Conservation (phyloP, 2,888 invertebrate genomes). For the Gasteruption jaculator region DNA sequence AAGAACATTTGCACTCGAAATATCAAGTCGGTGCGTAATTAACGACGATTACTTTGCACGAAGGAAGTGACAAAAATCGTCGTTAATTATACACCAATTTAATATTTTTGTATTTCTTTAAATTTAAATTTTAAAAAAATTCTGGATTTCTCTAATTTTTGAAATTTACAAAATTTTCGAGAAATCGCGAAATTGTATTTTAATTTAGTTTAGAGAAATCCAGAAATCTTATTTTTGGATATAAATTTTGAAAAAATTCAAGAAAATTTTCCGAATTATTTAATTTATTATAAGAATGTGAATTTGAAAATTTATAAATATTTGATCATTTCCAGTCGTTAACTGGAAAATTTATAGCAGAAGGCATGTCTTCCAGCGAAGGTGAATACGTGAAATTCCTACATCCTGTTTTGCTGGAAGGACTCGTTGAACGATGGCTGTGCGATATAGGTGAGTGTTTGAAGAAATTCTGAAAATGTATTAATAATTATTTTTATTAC, state of each 20-base stretch:
- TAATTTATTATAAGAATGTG: not conserved
- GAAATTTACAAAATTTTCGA: too few relatives aligned
- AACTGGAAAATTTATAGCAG: conserved; percentile 51
- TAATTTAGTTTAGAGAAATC: not conserved
- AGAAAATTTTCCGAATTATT: not conserved
- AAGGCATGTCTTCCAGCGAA: conserved; percentile 79
- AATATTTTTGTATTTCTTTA: not conserved
- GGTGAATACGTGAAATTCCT: conserved; percentile 78
- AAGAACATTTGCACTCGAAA: not conserved
- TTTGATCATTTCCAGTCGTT: conserved; percentile 25
- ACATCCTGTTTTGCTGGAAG: conserved; percentile 66
- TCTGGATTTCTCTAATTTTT: too few relatives aligned
- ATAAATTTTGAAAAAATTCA: not conserved
- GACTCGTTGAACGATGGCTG: conserved; percentile 80
- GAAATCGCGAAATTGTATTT: too few relatives aligned
- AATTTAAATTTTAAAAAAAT: too few relatives aligned
- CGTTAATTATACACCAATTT: too few relatives aligned
- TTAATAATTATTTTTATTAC: not conserved
- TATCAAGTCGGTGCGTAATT: too few relatives aligned
- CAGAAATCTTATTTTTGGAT: too few relatives aligned
- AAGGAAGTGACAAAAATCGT: too few relatives aligned
- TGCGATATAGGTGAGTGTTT: conserved; percentile 65
- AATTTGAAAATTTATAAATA: too few relatives aligned
- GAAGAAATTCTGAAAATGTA: conserved; percentile 4
- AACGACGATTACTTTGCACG: too few relatives aligned